Base-by-base conservation (phyloP, 2,888 invertebrate species). In the Rosalia funebris region DNA sequence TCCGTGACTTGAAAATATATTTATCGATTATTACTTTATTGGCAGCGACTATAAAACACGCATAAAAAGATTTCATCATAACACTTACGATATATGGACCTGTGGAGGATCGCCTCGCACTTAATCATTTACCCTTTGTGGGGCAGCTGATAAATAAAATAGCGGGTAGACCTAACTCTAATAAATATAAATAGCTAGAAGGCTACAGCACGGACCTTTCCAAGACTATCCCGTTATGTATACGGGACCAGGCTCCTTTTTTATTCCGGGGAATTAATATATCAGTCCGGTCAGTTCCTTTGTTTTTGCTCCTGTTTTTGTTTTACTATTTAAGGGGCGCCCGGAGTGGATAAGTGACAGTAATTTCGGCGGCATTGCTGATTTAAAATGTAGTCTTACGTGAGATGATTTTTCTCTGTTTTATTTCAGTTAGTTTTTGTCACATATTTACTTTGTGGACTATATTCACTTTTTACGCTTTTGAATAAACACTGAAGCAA, bases 21-120 rank as follows among this genome's bases (percentile, higher is more conserved):
- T 58, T 64, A 71, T 74, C 72, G 73, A 74, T 75, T 75, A 75
- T 75, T 74, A 69, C 74, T 71, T 71, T 72, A 73, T 73, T 70
- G 72, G 65, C 62, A 52, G 60, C 57, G 56, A 61, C 61, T 62
- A 60, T 62, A 59, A 65, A 70, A 61, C 63, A 63, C 66, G 68
- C 66, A 70, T 67, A 66, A 68, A 68, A 63, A 52, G 54, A 53
- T 53, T 53, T 42, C 32, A 11, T 31, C 41, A 25, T 14, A 31
- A 17, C 14, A 31, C 25, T 39, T 41, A 19, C 36, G 11, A 12
- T 48, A 36, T 34, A 15, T 32, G n/a, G 19, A 20, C 20, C 36
- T 19, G 19, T 50, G 39, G 37, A 50, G 25, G 17, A 19, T 39
- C 17, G 17, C 7, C 20, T 14, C 41, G 15, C 19, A 20, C 31